Conservation (phyloP, 2,888 invertebrate species). For the Yponomeuta evonymella region DNA sequence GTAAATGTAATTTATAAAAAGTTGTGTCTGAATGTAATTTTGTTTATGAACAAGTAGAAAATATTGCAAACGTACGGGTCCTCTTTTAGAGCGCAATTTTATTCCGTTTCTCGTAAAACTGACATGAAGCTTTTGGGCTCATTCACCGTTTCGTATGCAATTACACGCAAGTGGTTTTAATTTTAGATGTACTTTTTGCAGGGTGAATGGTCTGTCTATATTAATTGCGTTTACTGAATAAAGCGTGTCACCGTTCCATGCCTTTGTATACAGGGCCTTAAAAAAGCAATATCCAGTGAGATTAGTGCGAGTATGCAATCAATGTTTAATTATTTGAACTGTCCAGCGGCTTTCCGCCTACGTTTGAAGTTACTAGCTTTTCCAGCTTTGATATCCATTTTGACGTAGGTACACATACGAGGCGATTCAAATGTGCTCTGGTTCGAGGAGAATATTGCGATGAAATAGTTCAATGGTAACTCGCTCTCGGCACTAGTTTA, state of each 20-base stretch:
- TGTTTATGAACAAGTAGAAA: not conserved
- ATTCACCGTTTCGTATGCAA: slow-evolving; percentile 14
- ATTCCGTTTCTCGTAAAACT: not conserved
- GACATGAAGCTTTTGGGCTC: not conserved
- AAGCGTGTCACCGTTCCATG: slow-evolving; percentile 8
- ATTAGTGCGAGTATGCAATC: slow-evolving; percentile 8
- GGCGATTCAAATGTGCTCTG: too few relatives aligned
- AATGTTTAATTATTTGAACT: slow-evolving; percentile 8
- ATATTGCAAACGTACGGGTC: not conserved
- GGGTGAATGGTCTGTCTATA: slow-evolving; percentile 32
- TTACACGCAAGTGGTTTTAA: slow-evolving; percentile 40
- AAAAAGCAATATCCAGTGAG: slow-evolving; percentile 8
- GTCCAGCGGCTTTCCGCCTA: not conserved
- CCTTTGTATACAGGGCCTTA: not conserved
- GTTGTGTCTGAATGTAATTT: too few relatives aligned
- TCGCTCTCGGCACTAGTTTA: not conserved
- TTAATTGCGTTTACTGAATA: slow-evolving; percentile 32
- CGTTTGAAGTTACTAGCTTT: not conserved
- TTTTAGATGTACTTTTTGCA: slow-evolving; percentile 38
- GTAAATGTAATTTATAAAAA: too few relatives aligned
- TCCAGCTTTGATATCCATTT: not conserved
- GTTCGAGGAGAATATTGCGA: not conserved
- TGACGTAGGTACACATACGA: too few relatives aligned
- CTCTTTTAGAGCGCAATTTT: not conserved
- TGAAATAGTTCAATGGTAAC: not conserved